A percentile compares a stretch with the other conserved stretches of the same genome.
These are phyloP conservation scores for Abramis brama DNA, from an alignment of 2,113 vertebrate species.

Conservation along the genomic window DNA sequence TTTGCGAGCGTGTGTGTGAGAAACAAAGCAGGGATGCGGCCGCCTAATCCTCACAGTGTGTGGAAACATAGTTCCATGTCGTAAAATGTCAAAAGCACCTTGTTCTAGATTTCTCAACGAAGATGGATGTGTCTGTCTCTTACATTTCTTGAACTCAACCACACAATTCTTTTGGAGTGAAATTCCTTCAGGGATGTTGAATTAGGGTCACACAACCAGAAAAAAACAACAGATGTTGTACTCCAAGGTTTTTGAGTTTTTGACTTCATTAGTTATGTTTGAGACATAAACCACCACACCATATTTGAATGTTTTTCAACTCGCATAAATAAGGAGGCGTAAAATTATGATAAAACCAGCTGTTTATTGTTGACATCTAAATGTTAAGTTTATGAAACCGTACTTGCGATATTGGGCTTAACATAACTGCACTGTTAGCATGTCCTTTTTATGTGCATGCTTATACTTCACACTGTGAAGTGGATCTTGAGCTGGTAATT, in stretches of 20 bases:
- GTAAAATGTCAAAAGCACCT: conserved; percentile 27
- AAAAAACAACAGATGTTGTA: conserved; percentile 32
- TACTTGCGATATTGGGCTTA: not conserved
- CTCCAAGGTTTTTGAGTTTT: not conserved
- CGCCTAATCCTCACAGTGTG: conserved; percentile 10
- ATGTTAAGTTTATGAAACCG: not conserved
- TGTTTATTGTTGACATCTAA: not conserved
- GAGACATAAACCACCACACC: not conserved
- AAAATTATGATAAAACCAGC: not conserved
- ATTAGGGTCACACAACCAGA: conserved; percentile 39
- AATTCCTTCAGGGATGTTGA: conserved; percentile 29
- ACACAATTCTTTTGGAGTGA: conserved; percentile 10
- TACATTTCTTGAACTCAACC: not conserved
- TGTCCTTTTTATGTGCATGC: not conserved
- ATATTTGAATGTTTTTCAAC: not conserved
- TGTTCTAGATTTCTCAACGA: conserved; percentile 50
- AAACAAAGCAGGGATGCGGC: not conserved
- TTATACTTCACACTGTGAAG: conserved; percentile 13
- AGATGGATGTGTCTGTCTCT: conserved; percentile 22
- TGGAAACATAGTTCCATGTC: conserved; percentile 9
- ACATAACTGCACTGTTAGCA: not conserved
- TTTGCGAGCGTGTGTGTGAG: conserved; percentile 23
- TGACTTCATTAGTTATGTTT: not conserved
- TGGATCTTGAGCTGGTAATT: not conserved
- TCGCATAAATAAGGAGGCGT: not conserved